phyloP scores from a whole-genome alignment of 2,113 vertebrate species.

The Tragelaphus scriptus region DNA sequence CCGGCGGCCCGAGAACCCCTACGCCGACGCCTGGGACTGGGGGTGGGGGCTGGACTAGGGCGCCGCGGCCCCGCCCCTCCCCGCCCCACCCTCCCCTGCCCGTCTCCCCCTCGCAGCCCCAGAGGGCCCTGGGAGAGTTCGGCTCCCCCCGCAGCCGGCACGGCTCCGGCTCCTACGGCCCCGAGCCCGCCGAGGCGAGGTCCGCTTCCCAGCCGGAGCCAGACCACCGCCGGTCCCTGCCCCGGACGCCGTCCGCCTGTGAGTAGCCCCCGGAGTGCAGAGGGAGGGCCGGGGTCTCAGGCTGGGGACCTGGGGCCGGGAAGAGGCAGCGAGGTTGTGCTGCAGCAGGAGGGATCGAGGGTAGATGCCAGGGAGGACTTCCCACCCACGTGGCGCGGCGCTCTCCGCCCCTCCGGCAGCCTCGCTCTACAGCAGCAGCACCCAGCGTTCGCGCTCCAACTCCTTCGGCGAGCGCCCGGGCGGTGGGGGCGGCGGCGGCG shows the following conservation, averaged over 20 bases:
- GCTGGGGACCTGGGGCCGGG: background rate
- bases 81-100: no score
- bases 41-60: no score
- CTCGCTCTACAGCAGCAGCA: conserved; percentile 58
- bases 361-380: background rate
- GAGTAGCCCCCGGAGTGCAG: conserved; percentile 31
- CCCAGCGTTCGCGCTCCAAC: conserved; percentile 82
- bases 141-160: conserved; percentile 67
- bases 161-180: conserved; percentile 73
- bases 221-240: conserved; percentile 63
- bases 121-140: conserved; percentile 77
- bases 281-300: background rate
- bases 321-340: background rate
- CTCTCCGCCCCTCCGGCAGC: conserved; percentile 59
- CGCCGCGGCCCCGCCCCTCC: no score
- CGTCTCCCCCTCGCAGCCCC: conserved; percentile 72
- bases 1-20: no score
- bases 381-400: background rate
- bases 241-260: conserved; percentile 80
- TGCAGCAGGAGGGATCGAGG: background rate
- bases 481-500: conserved; percentile 44
- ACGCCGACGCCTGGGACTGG: no score
- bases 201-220: conserved; percentile 73
- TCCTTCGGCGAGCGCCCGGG: conserved; percentile 87
- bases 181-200: conserved; percentile 68